Evolutionary conservation across 23 tunicate genomes (phyloP), one percentile per base, ranked within the genome.

Genomic region (Clavelina lepadiformis): DNA sequence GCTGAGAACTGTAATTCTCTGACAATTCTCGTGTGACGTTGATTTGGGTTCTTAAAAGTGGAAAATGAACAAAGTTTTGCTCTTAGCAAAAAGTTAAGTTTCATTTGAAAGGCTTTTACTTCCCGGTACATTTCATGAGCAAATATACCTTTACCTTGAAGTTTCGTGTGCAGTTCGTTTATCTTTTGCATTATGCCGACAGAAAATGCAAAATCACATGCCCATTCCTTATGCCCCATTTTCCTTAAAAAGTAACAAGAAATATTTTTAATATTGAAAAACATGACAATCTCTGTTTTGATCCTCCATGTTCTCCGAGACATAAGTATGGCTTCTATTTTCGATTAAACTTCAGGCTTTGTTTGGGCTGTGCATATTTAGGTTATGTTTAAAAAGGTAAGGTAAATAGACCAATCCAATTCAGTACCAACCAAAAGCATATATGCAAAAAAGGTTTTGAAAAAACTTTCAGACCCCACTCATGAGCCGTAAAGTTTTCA

Each of bases 301-400:
- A 41, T 41, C 49, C 49, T 41, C 49, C 49, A 41, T 41, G 15
- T 15, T 41, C 49, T 41, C 26, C 75, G 25, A 38, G 75, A 68
- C 46, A 78, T 2, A 24, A 60, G 3, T 30, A 78, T 58, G 11
- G 44, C 67, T 67, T 67, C 67, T 2, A 67, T 11, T 57, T 67
- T 68, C 15, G 45, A 25, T 33, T 57, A 45, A 15, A 25, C 31
- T 41, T 78, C 75, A 27, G 83, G 75, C n/a, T n/a, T n/a, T n/a
- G n/a, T n/a, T n/a, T n/a, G n/a, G n/a, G n/a, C n/a, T n/a, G n/a
- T n/a, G n/a, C n/a, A n/a, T n/a, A n/a, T n/a, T n/a, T n/a, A n/a
- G n/a, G n/a, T n/a, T n/a, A n/a, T n/a, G n/a, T n/a, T n/a, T n/a
- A n/a, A n/a, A n/a, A n/a, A n/a, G n/a, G n/a, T n/a, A n/a, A n/a